Conservation (phyloP, 2,888 invertebrate species). For the Callyntrura guangdongensis region DNA sequence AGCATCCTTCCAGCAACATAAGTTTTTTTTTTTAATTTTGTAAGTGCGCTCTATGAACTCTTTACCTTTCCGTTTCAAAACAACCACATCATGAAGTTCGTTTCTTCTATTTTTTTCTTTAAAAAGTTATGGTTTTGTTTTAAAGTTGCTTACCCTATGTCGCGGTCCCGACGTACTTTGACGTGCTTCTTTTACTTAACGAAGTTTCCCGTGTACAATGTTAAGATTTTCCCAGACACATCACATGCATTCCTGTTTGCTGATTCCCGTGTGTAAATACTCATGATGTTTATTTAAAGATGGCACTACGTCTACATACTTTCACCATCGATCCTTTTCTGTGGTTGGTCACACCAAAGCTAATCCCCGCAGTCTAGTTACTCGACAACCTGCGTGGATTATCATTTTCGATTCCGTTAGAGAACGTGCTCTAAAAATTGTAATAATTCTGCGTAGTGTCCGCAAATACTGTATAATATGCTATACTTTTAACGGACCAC, state of each 20-base stretch:
- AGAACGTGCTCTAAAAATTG: background rate
- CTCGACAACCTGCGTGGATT: conserved; percentile 34
- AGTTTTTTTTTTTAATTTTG: no score
- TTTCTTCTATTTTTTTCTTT: background rate
- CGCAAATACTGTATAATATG: background rate
- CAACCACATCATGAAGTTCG: background rate
- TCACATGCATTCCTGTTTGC: background rate
- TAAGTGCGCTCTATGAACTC: no score
- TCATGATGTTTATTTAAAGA: background rate
- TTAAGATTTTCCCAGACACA: background rate
- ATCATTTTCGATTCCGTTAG: conserved; percentile 58
- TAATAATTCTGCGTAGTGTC: background rate
- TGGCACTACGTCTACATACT: background rate
- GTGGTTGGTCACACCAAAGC: conserved; percentile 48
- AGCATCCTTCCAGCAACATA: no score
- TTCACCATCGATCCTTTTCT: conserved; percentile 22
- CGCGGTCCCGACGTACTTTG: background rate
- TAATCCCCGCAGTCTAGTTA: background rate
- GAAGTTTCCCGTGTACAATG: background rate
- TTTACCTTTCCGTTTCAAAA: no score
- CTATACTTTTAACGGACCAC: no score
- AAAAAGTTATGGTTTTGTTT: background rate
- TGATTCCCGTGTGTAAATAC: background rate
- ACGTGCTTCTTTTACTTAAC: background rate
- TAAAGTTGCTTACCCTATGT: background rate